Percentiles rank a stretch among this genome's conserved stretches.
Conservation (phyloP, 1,140 invertebrate species). For the Bathynomus jamesi region DNA sequence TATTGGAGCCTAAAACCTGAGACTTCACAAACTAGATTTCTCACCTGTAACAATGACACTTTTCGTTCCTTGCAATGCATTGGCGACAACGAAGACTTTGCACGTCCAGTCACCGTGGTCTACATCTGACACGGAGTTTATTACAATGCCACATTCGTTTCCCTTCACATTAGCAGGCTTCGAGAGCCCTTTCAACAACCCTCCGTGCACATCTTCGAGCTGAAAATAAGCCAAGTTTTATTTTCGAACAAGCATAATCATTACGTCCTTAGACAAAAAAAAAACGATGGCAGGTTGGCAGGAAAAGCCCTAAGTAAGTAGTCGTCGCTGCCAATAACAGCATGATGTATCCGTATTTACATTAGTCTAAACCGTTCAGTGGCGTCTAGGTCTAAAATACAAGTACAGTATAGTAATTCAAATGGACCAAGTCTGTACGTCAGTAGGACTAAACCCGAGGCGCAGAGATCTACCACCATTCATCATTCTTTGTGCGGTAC, state of each 20-base stretch:
- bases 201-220: constrained; percentile 29
- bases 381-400: too few relatives aligned
- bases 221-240: neutral
- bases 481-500: too few relatives aligned
- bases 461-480: too few relatives aligned
- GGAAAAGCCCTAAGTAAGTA: too few relatives aligned
- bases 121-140: constrained; percentile 22
- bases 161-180: constrained; percentile 14
- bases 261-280: neutral
- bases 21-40: too few relatives aligned
- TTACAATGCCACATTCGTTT: constrained; percentile 32
- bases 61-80: constrained; percentile 23
- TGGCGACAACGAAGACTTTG: constrained; percentile 28
- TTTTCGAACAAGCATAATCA: neutral
- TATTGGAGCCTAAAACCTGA: too few relatives aligned
- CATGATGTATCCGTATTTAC: too few relatives aligned
- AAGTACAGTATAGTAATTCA: too few relatives aligned
- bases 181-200: constrained; percentile 17
- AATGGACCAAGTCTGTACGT: too few relatives aligned
- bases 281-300: neutral
- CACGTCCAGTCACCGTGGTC: constrained; percentile 31
- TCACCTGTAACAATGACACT: constrained; percentile 32
- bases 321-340: too few relatives aligned
- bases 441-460: too few relatives aligned
- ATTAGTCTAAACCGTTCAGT: too few relatives aligned